These are phyloP conservation scores for Physeter macrocephalus DNA, from an alignment of 2,113 vertebrate genomes.

Conservation along the genomic window DNA sequence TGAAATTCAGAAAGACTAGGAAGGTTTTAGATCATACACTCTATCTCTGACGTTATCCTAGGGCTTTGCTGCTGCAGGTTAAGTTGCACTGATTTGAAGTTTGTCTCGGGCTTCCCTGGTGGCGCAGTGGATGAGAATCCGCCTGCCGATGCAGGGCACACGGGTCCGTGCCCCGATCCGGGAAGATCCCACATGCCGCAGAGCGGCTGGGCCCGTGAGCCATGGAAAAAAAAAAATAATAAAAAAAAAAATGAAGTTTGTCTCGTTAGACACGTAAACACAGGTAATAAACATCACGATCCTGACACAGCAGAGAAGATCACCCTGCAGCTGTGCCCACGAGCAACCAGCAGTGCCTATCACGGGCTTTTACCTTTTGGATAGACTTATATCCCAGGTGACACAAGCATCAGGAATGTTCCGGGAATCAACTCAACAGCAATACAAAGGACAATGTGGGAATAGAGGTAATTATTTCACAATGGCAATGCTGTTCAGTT, in stretches of 20 bases:
- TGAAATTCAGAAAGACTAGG: neutral
- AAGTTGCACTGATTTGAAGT: too few relatives aligned
- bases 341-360: accelerated
- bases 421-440: accelerated
- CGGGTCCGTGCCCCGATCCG: too few relatives aligned
- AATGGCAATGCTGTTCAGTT: neutral
- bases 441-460: too few relatives aligned
- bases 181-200: too few relatives aligned
- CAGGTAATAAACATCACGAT: too few relatives aligned
- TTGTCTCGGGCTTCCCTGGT: too few relatives aligned
- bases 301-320: neutral
- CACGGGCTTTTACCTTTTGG: neutral
- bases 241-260: too few relatives aligned
- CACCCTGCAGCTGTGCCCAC: accelerated
- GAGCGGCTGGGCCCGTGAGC: too few relatives aligned
- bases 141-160: too few relatives aligned
- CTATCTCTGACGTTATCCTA: accelerated
- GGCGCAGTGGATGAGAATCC: too few relatives aligned
- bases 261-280: neutral
- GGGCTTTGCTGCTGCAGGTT: neutral
- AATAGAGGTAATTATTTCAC: neutral
- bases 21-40: neutral
- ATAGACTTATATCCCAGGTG: neutral
- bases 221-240: too few relatives aligned
- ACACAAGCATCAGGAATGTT: neutral